Evolutionary conservation across 2,797 vertebrate species (phyloP), one percentile per base, ranked within the genome.

Genomic region (Semotilus atromaculatus): DNA sequence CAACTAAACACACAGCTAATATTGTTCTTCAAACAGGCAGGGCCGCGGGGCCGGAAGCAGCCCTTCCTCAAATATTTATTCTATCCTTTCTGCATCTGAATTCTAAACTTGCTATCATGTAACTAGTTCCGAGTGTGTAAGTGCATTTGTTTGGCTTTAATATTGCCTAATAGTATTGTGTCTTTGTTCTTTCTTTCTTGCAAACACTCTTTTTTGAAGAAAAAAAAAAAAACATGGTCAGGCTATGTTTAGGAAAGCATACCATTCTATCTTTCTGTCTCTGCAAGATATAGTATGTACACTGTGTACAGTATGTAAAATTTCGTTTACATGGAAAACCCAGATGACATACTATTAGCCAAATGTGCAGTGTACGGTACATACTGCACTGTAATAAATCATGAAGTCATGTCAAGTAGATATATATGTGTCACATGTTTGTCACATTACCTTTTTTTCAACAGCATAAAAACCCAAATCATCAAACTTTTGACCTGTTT

Each of bases 41-140:
- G 51, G 21, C 66, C 9, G 5, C 0, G 4, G 75, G 83, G 40
- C 43, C 75, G 75, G 83, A 85, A 85, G 76, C 67, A 48, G 53
- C 83, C 75, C 43, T 72, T 85, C 75, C 76, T 80, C 76, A 85
- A 85, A 85, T 80, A 85, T 85, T 85, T 79, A 80, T 80, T 85
- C 29, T 77, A 72, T 66, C 55, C 10, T 51, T 80, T 80, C 36
- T 36, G 14, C 55, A n/a, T 73, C 55, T 72, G 66, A 80, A 23
- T 64, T 21, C 60, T 68, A 43, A 77, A n/a, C 48, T 34, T 10
- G 21, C 14, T 5, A 55, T 83, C 62, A 29, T 36, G 79, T 72
- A 51, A 72, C 77, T 64, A 55, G 72, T 81, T 74, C 40, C 1
- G 31, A 80, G 74, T 82, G 85, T 85, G 40, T 29, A 8, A 26